Evolutionary conservation across 2,888 invertebrate species (phyloP), one percentile per base, ranked within the genome.

Genomic region (Ischnura elegans): DNA sequence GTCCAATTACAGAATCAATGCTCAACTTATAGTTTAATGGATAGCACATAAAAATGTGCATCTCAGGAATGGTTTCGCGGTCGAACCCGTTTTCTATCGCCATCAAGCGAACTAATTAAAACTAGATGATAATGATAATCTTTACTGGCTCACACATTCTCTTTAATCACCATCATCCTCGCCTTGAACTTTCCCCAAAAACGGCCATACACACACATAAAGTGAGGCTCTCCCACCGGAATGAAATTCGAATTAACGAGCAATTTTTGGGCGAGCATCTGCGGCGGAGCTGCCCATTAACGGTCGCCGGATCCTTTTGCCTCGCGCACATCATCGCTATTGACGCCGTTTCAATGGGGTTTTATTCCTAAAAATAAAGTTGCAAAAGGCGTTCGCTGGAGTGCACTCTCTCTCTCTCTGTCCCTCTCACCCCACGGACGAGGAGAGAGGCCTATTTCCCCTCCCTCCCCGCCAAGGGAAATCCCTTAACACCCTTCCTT

Each of bases 201-300:
- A 43, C n/a, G n/a, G n/a, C n/a, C n/a, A n/a, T n/a, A n/a, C n/a
- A n/a, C n/a, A n/a, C 46, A 86, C 5, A 42, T 45, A 45, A 21
- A n/a, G n/a, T n/a, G 46, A 13, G 51, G 55, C 87, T 36, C 55
- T 42, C 13, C 51, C 42, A 87, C n/a, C n/a, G n/a, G n/a, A 51
- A 87, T 55, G 55, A 61, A 87, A 87, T 87, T 51, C 61, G 55
- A 87, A 87, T 87, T 87, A 87, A 87, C 55, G 87, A 87, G 87
- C 87, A 55, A 61, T 87, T 61, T 42, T 42, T 25, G 36, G 36
- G 36, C 87, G 51, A 36, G 42, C 47, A 4, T 47, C 51, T 51
- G 36, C 25, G 55, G 36, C 10, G 61, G 55, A 29, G 51, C 51
- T 42, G 36, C 51, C 87, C 51, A 86, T 86, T 86, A 86, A 46